Conservation (phyloP, 2,113 vertebrate species). For the Dipodomys merriami region DNA sequence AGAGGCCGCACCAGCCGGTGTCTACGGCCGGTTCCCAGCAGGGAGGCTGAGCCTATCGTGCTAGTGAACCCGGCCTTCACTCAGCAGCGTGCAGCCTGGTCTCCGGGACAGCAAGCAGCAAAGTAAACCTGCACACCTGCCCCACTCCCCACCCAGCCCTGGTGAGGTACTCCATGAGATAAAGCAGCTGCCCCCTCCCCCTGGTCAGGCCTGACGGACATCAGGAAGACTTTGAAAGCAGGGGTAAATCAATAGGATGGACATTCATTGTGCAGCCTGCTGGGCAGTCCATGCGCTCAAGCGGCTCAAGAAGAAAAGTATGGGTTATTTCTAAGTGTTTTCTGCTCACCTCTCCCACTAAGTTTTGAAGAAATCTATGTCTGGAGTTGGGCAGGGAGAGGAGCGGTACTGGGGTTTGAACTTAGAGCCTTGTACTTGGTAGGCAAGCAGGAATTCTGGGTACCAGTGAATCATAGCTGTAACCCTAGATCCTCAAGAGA, state of each 20-base stretch:
- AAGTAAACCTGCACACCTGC: rapidly evolving
- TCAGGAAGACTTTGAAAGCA: background rate
- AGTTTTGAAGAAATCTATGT: background rate
- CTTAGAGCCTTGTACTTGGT: too few species aligned
- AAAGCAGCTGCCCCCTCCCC: background rate
- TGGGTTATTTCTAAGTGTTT: background rate
- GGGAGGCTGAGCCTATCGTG: background rate
- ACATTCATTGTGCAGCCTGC: background rate
- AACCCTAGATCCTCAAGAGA: too few species aligned
- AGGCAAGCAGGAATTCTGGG: too few species aligned
- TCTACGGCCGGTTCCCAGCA: background rate
- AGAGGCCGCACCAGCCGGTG: background rate
- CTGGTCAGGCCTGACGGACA: background rate
- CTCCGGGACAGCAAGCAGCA: background rate
- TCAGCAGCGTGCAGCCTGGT: background rate
- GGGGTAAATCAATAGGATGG: background rate
- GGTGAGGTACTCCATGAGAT: rapidly evolving
- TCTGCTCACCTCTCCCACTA: background rate
- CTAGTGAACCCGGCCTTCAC: background rate
- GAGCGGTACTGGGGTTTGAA: too few species aligned
- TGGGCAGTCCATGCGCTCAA: background rate
- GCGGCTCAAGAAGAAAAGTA: background rate
- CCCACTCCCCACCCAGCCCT: background rate
- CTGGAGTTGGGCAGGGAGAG: too few species aligned
- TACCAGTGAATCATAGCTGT: too few species aligned